Conservation (phyloP, 2,113 vertebrate species). For the Zingel zingel region DNA sequence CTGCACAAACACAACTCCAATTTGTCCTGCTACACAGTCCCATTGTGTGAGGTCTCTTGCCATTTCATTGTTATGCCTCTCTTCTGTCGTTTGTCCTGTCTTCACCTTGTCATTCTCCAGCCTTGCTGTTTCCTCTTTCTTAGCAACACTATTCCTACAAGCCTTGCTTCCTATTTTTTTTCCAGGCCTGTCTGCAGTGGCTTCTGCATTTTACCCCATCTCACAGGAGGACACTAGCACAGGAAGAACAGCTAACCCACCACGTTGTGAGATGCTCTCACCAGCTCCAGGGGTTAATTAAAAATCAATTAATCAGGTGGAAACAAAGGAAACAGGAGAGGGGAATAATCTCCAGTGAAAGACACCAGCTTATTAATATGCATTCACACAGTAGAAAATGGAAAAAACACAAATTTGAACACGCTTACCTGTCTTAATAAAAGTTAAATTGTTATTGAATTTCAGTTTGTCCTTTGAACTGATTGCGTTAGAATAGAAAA, state of each 20-base stretch:
- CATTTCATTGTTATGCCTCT: conserved; percentile 32
- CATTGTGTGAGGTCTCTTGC: conserved; percentile 50
- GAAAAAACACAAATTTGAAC: conserved; percentile 32
- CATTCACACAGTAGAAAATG: conserved; percentile 49
- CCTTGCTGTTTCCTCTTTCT: conserved; percentile 34
- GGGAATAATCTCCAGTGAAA: conserved; percentile 55
- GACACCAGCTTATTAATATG: conserved; percentile 53
- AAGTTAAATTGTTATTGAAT: conserved; percentile 61
- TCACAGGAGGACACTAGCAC: conserved; percentile 62
- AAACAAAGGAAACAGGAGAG: conserved; percentile 62
- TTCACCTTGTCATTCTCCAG: conserved; percentile 48
- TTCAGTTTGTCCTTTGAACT: conserved; percentile 53
- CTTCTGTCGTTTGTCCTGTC: conserved; percentile 12
- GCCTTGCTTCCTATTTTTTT: conserved; percentile 55
- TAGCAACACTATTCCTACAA: conserved; percentile 59
- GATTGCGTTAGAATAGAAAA: conserved; percentile 36
- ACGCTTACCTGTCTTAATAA: conserved; percentile 46
- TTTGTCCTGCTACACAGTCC: conserved; percentile 15
- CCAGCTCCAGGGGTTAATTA: conserved; percentile 78
- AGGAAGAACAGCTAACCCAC: conserved; percentile 46
- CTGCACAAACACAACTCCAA: conserved; percentile 24
- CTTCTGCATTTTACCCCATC: conserved; percentile 55
- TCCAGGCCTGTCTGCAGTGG: conserved; percentile 42
- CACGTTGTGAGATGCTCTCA: conserved; percentile 50
- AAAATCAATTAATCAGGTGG: conserved; percentile 77